Base-by-base conservation (phyloP, 2,113 vertebrate species). In the Ammodytes marinus region DNA sequence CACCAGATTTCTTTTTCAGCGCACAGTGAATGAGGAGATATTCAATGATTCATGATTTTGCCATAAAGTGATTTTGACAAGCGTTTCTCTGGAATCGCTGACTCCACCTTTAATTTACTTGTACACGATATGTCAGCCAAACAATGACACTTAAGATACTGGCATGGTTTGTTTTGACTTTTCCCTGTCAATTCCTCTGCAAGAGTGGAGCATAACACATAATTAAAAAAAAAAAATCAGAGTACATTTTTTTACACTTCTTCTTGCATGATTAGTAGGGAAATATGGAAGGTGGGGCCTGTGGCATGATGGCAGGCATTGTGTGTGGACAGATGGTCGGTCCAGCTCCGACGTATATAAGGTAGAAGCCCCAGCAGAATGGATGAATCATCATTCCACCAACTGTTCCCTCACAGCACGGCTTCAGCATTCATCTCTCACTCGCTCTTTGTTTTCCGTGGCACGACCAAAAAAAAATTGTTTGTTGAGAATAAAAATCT, bases 381-480 rank as follows among this genome's bases (percentile, higher is more conserved):
- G 77, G 64, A 84, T 90, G 90, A 93, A 86, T 93, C 89, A 91
- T 82, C 82, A 37, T 79, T 84, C 81, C 60, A 80, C 87, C 88
- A 92, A 90, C 88, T 92, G 91, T 65, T 91, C 81, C 27, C 72
- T 83, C 88, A 61, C 88, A 46, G 79, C 70, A 27, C 2, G 83
- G 27, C 78, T 49, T 50, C 83, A 45, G 53, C 35, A 61, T 79
- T 59, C 57, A 61, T 35, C 70, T 35, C 70, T 84, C 82, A 15
- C 64, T 78, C 59, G 5, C 49, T 54, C 55, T 70, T 82, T 82
- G 80, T 85, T 85, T 75, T 27, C 77, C 45, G 17, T 67, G 70
- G 61, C 35, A 52, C 5, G 6, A 13, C 46, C 53, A 59, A 39
- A 57, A 35, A 64, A 69, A 65, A 12, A 17, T 45, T 59, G 49